phyloP scores from a whole-genome alignment of 2,888 invertebrate genomes.

The Steinernema carpocapsae region DNA sequence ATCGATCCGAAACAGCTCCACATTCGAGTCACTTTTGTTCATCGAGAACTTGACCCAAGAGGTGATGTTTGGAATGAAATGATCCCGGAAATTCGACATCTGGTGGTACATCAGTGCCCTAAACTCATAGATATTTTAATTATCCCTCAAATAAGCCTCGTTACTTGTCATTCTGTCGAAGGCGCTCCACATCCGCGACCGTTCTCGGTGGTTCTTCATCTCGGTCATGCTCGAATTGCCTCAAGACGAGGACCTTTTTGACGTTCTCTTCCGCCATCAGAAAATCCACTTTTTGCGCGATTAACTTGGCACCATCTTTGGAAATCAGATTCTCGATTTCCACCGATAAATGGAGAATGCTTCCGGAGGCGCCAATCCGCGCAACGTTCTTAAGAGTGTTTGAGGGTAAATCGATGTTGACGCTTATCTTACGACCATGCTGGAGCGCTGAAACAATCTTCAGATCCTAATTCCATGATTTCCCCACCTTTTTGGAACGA shows the following conservation, averaged over 20 bases:
- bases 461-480: background rate
- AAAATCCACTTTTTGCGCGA: slow-evolving; percentile 11
- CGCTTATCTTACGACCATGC: slow-evolving; percentile 9
- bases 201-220: background rate
- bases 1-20: background rate
- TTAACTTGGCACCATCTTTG: background rate
- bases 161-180: slow-evolving; percentile 22
- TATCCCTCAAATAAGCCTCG: background rate
- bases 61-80: background rate
- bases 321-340: slow-evolving; percentile 26
- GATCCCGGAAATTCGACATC: slow-evolving; percentile 28
- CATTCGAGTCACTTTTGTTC: slow-evolving; percentile 16
- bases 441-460: background rate
- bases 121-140: background rate
- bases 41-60: background rate
- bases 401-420: background rate
- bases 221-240: slow-evolving; percentile 18
- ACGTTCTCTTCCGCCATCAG: background rate
- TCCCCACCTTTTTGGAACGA: slow-evolving; percentile 5
- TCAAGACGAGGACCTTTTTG: slow-evolving; percentile 2
- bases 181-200: background rate
- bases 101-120: slow-evolving; percentile 25
- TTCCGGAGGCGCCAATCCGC: slow-evolving; percentile 21
- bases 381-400: slow-evolving; percentile 25
- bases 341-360: slow-evolving; percentile 1